Conservation (phyloP, 2,888 invertebrate species). For the Lacanobia oleracea region DNA sequence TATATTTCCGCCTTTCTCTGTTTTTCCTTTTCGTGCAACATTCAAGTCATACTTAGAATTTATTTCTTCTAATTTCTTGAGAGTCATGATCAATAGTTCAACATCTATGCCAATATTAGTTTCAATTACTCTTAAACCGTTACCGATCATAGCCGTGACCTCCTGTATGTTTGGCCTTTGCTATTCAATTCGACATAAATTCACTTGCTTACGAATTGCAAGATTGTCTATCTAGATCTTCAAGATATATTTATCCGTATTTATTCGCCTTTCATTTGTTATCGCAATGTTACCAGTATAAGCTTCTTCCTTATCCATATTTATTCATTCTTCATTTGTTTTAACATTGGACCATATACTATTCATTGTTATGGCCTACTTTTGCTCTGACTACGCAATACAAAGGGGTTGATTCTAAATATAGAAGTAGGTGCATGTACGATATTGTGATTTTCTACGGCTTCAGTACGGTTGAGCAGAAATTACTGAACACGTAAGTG, state of each 20-base stretch:
- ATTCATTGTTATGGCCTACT: slow-evolving; percentile 20
- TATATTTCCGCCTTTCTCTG: neutral
- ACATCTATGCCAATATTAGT: slow-evolving; percentile 15
- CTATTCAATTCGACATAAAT: slow-evolving; percentile 19
- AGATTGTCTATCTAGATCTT: slow-evolving; percentile 5
- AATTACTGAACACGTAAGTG: slow-evolving; percentile 19
- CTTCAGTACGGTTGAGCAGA: slow-evolving; percentile 41
- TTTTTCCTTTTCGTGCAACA: neutral
- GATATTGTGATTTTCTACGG: slow-evolving; percentile 55
- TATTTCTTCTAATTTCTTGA: neutral
- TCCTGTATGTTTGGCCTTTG: slow-evolving; percentile 24
- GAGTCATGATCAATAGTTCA: slow-evolving; percentile 39
- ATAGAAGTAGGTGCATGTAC: slow-evolving; percentile 37
- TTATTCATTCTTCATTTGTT: neutral
- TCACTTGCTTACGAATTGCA: slow-evolving; percentile 9
- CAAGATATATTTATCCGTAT: neutral
- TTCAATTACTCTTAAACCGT: slow-evolving; percentile 40
- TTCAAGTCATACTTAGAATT: neutral
- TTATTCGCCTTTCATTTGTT: slow-evolving; percentile 28
- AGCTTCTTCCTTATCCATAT: neutral
- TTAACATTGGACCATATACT: neutral
- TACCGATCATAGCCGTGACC: slow-evolving; percentile 38
- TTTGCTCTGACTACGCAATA: slow-evolving; percentile 24
- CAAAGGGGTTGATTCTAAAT: slow-evolving; percentile 55
- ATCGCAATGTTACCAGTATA: neutral